Evolutionary conservation across 2,113 vertebrate species (phyloP).

Genomic region (Cyanistes caeruleus): DNA sequence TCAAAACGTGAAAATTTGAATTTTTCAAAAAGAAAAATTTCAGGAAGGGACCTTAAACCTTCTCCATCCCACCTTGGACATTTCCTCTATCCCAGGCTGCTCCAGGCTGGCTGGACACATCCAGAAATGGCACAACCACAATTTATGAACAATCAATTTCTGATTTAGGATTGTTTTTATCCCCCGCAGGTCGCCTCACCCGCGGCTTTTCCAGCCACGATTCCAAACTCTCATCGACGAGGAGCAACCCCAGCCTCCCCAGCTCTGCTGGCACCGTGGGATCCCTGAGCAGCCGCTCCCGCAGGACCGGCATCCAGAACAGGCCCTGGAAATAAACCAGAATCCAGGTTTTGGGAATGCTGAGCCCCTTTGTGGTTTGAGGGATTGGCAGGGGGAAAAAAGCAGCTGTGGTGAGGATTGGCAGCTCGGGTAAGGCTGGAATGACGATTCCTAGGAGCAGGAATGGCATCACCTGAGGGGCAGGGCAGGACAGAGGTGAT

Average conservation of each 20-base stretch:
- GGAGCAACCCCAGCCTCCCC: conserved; percentile 67
- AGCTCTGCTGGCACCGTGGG: not conserved
- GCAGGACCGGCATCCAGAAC: conserved; percentile 63
- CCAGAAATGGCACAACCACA: not conserved
- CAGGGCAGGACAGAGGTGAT: not conserved
- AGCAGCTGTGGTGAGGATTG: not conserved
- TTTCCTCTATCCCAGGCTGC: fast-evolving
- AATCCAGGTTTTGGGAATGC: conserved; percentile 1
- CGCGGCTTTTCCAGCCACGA: conserved; percentile 74
- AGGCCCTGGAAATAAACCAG: conserved; percentile 72
- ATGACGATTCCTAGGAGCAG: not conserved
- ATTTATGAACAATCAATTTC: fast-evolving
- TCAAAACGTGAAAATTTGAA: too few species aligned
- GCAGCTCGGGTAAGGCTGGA: not conserved
- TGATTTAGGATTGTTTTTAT: not conserved
- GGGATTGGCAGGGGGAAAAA: not conserved
- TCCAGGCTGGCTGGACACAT: not conserved
- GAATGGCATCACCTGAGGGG: not conserved
- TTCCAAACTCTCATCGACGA: conserved; percentile 62
- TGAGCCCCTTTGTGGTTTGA: conserved; percentile 47
- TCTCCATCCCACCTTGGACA: not conserved
- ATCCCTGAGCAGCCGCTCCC: conserved; percentile 50
- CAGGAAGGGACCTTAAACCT: not conserved
- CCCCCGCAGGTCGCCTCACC: conserved; percentile 77
- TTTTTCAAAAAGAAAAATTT: too few species aligned